phyloP scores from a whole-genome alignment of 2,113 vertebrate species.

The Stegostoma tigrinum region DNA sequence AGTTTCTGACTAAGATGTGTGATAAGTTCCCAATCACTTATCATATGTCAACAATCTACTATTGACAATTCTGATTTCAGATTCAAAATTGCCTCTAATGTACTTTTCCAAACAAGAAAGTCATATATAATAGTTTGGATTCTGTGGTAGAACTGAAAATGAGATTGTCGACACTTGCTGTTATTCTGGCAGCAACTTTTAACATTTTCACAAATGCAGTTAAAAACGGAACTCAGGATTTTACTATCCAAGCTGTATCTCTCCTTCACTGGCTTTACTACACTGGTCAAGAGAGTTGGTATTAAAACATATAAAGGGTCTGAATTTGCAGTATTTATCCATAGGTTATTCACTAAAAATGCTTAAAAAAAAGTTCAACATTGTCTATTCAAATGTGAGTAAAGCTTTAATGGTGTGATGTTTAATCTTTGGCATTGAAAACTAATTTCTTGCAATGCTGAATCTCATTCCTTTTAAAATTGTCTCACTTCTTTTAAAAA shows the following conservation, averaged over 20 bases:
- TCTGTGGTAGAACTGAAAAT: background rate
- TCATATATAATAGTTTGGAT: background rate
- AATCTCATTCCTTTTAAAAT: background rate
- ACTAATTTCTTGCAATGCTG: background rate
- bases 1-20: background rate
- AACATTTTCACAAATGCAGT: background rate
- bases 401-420: background rate
- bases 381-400: background rate
- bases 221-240: background rate
- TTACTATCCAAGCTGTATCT: background rate
- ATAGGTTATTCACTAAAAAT: background rate
- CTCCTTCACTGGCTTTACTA: background rate
- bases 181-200: background rate
- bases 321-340: background rate
- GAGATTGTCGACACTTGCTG: background rate
- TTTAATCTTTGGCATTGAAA: background rate
- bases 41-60: background rate
- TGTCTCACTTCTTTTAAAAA: background rate
- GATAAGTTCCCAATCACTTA: background rate
- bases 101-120: background rate
- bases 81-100: background rate
- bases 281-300: background rate
- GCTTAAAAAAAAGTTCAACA: no score
- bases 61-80: background rate
- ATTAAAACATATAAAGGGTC: background rate